Conservation (phyloP, 2,888 invertebrate genomes). For the Melanostoma scalare region DNA sequence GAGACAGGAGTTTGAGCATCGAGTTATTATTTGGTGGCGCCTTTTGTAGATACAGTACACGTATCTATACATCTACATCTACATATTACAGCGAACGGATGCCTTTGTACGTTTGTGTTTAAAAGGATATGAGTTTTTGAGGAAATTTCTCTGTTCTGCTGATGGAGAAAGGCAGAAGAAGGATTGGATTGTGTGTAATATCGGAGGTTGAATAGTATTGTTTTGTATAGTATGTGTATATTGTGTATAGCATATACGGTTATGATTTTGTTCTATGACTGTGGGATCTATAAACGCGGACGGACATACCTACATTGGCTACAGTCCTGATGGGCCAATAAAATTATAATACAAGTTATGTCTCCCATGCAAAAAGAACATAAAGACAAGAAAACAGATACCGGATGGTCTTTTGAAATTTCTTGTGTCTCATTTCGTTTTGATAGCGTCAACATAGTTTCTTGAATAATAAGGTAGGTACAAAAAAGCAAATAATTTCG, state of each 20-base stretch:
- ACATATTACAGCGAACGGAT: conserved; percentile 21
- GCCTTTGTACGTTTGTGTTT: conserved; percentile 40
- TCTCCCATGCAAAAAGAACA: conserved; percentile 48
- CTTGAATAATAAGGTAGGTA: conserved; percentile 22
- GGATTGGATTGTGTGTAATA: conserved; percentile 26
- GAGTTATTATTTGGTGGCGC: conserved; percentile 56
- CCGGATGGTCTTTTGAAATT: conserved; percentile 59
- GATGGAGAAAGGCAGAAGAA: conserved; percentile 33
- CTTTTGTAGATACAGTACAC: conserved; percentile 55
- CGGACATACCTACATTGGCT: conserved; percentile 52
- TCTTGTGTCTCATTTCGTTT: conserved; percentile 29
- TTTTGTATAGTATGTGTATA: conserved; percentile 51
- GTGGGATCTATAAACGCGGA: conserved; percentile 69
- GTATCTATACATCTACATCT: conserved; percentile 6
- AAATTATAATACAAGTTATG: conserved; percentile 70
- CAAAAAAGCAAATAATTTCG: neutral
- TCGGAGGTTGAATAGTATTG: conserved; percentile 33
- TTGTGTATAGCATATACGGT: conserved; percentile 60
- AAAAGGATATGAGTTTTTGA: conserved; percentile 62
- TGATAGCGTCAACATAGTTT: conserved; percentile 50
- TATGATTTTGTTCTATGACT: conserved; percentile 65
- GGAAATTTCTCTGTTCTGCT: conserved; percentile 30
- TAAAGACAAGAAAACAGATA: conserved; percentile 34
- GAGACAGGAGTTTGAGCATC: conserved; percentile 54
- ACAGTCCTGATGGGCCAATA: conserved; percentile 71